These are phyloP conservation scores for Scaptomyza graminum DNA, from an alignment of 1,140 invertebrate species.

Conservation along the genomic window DNA sequence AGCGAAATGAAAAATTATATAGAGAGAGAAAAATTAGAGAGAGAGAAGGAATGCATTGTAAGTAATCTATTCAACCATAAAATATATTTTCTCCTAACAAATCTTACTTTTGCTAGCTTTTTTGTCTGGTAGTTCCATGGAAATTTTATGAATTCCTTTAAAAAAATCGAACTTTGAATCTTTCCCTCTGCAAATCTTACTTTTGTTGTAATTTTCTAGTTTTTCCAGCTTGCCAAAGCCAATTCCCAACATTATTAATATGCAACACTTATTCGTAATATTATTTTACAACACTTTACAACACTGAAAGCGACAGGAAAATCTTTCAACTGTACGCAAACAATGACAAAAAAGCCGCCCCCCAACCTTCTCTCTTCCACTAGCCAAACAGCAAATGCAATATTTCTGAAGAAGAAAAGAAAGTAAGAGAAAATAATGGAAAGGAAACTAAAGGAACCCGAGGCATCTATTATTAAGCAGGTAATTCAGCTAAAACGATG, in stretches of 20 bases:
- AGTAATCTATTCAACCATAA: too few species aligned
- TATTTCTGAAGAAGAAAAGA: not conserved
- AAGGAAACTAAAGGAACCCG: slow-evolving; percentile 3
- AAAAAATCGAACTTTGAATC: too few species aligned
- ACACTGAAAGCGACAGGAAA: slow-evolving; percentile 5
- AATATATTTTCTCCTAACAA: too few species aligned
- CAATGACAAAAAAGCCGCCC: not conserved
- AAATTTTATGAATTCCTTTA: too few species aligned
- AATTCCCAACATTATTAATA: slow-evolving; percentile 20
- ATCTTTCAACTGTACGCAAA: not conserved
- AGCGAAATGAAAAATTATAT: too few species aligned
- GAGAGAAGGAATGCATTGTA: too few species aligned
- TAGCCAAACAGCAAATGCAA: slow-evolving; percentile 28
- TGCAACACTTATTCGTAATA: not conserved
- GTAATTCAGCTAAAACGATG: slow-evolving; percentile 78
- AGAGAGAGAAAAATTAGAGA: too few species aligned
- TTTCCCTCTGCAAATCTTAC: too few species aligned
- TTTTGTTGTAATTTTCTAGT: too few species aligned
- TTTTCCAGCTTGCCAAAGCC: not conserved
- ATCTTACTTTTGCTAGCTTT: too few species aligned
- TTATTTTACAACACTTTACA: not conserved
- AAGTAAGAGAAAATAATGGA: not conserved
- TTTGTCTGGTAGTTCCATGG: too few species aligned
- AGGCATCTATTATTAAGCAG: slow-evolving; percentile 74
- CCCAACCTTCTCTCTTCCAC: not conserved